These are phyloP conservation scores for Crepidodera aurea DNA, from an alignment of 2,888 invertebrate species.

Conservation along the genomic window DNA sequence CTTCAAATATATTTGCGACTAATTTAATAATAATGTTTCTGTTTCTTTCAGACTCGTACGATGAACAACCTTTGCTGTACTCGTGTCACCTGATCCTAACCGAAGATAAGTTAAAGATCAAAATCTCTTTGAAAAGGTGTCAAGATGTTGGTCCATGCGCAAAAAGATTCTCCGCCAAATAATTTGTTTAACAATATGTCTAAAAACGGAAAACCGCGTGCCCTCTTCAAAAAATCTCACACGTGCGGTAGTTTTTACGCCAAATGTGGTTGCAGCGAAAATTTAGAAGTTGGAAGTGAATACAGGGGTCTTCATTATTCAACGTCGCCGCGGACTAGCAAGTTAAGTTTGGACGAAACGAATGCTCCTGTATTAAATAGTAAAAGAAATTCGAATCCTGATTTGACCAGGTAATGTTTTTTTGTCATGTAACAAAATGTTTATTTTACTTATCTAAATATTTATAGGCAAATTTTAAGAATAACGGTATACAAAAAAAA, in stretches of 20 bases:
- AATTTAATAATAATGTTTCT: no score
- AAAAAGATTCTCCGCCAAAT: constrained; percentile 45
- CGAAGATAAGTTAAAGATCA: constrained; percentile 7
- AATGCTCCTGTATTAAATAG: background rate
- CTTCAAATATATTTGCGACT: no score
- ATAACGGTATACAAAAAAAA: no score
- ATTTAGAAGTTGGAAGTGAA: constrained; percentile 22
- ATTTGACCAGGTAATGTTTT: constrained; percentile 22
- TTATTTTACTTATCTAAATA: no score
- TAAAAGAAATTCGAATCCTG: constrained; percentile 19
- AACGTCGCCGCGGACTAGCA: constrained; percentile 1
- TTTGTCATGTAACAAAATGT: no score
- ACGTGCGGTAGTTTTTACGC: constrained; percentile 62
- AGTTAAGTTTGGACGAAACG: constrained; percentile 21
- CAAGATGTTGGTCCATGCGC: constrained; percentile 52
- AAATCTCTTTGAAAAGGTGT: constrained; percentile 3
- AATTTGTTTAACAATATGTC: constrained; percentile 29
- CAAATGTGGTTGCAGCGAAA: constrained; percentile 59
- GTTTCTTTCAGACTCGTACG: background rate
- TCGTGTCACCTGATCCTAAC: background rate
- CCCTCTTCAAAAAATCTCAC: constrained; percentile 56
- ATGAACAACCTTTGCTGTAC: background rate
- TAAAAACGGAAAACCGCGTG: constrained; percentile 37
- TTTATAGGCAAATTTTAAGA: no score
- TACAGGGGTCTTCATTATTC: constrained; percentile 3